phyloP scores from a whole-genome alignment of 1,140 invertebrate genomes.

The Drosophila sp. region DNA sequence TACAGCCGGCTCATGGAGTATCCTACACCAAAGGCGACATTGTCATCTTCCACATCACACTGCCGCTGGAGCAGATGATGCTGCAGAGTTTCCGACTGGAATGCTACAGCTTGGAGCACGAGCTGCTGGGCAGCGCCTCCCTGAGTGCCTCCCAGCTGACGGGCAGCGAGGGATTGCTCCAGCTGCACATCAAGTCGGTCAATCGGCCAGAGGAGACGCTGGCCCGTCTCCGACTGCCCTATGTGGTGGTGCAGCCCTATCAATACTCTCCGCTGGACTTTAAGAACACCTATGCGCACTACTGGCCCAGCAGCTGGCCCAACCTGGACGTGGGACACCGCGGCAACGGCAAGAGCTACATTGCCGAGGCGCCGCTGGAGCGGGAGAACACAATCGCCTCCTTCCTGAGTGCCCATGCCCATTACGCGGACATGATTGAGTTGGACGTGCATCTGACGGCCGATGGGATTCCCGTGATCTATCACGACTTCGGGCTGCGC shows the following conservation, averaged over 20 bases:
- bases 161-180: conserved; percentile 90
- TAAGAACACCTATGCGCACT: conserved; percentile 91
- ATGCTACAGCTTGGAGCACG: conserved; percentile 60
- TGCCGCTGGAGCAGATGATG: conserved; percentile 84
- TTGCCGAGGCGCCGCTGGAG: conserved; percentile 90
- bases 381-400: conserved; percentile 97
- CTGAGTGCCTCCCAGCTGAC: conserved; percentile 84
- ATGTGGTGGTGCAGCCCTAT: conserved; percentile 89
- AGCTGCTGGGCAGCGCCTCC: conserved; percentile 92
- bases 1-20: conserved; percentile 64
- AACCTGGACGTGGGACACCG: conserved; percentile 96
- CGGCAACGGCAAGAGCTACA: conserved; percentile 90
- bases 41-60: conserved; percentile 85
- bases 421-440: conserved; percentile 97
- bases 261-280: conserved; percentile 90
- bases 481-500: conserved; percentile 97
- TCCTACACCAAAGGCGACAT: conserved; percentile 72
- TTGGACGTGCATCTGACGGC: conserved; percentile 98
- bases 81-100: conserved; percentile 60
- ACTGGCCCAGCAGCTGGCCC: conserved; percentile 93
- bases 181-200: conserved; percentile 90
- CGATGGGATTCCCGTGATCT: conserved; percentile 96
- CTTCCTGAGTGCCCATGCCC: conserved; percentile 92
- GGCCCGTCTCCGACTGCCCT: conserved; percentile 88
- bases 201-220: conserved; percentile 85